Base-by-base conservation (phyloP, 2,888 invertebrate genomes). In the Digitonthophagus gazella region DNA sequence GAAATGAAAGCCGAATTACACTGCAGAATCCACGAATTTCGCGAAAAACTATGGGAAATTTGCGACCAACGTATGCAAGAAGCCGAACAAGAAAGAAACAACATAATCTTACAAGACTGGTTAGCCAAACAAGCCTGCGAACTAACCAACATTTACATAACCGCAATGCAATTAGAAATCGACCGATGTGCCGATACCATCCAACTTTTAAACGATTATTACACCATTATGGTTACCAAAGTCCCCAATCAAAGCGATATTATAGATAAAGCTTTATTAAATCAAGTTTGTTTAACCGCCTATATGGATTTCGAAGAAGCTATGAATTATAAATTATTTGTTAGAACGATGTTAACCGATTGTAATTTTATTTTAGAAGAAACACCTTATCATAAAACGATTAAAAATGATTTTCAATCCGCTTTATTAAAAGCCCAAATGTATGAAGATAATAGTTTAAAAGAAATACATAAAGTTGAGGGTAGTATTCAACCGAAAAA, bases 1-100 rank as follows among this genome's bases (percentile, higher is more conserved):
- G 84, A 87, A 69, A 82, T 88, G 1, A 90, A 89, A 78, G 86
- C 86, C 69, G 90, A 90, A 80, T 83, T 90, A 80, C 88, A 89
- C 74, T 87, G 87, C 72, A 55, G 67, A 11, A 64, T 71, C 8
- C 44, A 69, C 6, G 80, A 82, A 72, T 78, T 83, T 71, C 76
- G 76, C 58, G 78, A 83, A 54, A 83, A 80, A 66, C 79, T 91
- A 8, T 86, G 86, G 76, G 80, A 85, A 64, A 85, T 89, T 70
- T 88, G 87, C 75, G 88, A 90, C 72, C 78, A 81, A 66, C 85
- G 87, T 71, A 87, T 87, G 80, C 73, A 80, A 22, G 83, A 83
- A 72, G 84, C 87, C 0, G 87, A 89, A 78, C 80, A 83, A 66
- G 86, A 88, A 76, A 83, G 87, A 58, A 80, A 79, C 19, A 76